Percentiles rank a stretch among this genome's conserved stretches.
These are phyloP conservation scores for Gobiocypris rarus DNA, from an alignment of 2,113 vertebrate genomes.

Conservation along the genomic window DNA sequence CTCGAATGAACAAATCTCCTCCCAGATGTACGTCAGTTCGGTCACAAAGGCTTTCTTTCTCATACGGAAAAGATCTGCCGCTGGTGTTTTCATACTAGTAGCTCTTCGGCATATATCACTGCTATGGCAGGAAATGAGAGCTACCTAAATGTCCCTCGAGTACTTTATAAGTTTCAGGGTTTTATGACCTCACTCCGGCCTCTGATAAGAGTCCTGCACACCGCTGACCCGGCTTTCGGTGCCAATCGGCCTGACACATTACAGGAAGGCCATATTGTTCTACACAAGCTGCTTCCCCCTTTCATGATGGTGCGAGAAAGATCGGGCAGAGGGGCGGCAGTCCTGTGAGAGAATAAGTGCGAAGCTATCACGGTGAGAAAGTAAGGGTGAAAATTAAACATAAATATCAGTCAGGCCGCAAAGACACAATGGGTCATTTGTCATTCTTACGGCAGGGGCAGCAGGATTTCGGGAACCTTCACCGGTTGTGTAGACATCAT, in stretches of 20 bases:
- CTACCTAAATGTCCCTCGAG: conserved; percentile 23
- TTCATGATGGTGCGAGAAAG: conserved; percentile 49
- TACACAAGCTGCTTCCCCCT: conserved; percentile 68
- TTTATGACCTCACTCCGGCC: conserved; percentile 46
- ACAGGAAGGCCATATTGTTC: conserved; percentile 75
- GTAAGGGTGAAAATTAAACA: conserved; percentile 58
- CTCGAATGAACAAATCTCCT: not conserved
- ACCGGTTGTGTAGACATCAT: conserved; percentile 45
- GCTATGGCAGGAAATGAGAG: conserved; percentile 29
- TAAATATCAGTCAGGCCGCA: conserved; percentile 59
- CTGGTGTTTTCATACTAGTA: too few species aligned
- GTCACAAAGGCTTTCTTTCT: conserved; percentile 3
- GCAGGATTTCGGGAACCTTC: conserved; percentile 53
- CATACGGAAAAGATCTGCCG: not conserved
- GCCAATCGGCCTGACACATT: conserved; percentile 61
- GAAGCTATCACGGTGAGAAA: conserved; percentile 63
- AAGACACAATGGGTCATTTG: conserved; percentile 62
- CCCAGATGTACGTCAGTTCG: not conserved
- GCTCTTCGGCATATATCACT: conserved; percentile 17
- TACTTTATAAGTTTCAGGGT: conserved; percentile 69
- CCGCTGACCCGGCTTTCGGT: conserved; percentile 60
- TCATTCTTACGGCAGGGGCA: conserved; percentile 52
- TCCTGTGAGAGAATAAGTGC: not conserved
- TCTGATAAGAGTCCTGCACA: conserved; percentile 48
- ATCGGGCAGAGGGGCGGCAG: not conserved